Evolutionary conservation across 2,888 invertebrate species (phyloP).

Genomic region (Chesias legatella): DNA sequence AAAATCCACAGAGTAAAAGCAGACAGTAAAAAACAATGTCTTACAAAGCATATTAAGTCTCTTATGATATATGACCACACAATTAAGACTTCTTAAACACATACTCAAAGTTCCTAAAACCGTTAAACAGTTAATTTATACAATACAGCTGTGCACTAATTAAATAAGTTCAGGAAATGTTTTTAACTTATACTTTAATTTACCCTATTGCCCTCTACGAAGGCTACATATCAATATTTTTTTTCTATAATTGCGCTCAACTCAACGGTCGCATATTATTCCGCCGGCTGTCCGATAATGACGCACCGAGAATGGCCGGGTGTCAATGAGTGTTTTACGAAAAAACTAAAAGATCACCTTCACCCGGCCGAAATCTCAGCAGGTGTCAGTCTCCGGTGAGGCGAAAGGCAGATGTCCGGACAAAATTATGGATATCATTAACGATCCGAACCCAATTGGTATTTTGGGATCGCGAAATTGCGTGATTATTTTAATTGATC

Average conservation of each 20-base stretch:
- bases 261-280: slow-evolving; percentile 41
- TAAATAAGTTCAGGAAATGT: slow-evolving; percentile 43
- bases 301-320: slow-evolving; percentile 63
- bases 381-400: slow-evolving; percentile 64
- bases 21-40: too few relatives aligned
- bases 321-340: slow-evolving; percentile 58
- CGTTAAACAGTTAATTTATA: slow-evolving; percentile 22
- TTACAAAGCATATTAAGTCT: too few relatives aligned
- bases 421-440: slow-evolving; percentile 48
- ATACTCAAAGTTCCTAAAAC: slow-evolving; percentile 4
- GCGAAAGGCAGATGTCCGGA: slow-evolving; percentile 69
- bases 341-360: slow-evolving; percentile 59
- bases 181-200: slow-evolving; percentile 33
- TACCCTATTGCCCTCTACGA: slow-evolving; percentile 37
- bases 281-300: slow-evolving; percentile 44
- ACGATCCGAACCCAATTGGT: slow-evolving; percentile 29
- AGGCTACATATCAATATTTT: slow-evolving; percentile 42
- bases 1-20: too few relatives aligned
- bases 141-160: slow-evolving; percentile 38
- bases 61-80: too few relatives aligned
- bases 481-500: slow-evolving; percentile 6
- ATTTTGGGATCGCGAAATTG: slow-evolving; percentile 23
- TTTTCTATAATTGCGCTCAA: slow-evolving; percentile 43
- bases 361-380: slow-evolving; percentile 70
- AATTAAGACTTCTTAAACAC: neutral